Conservation (phyloP, 2,113 vertebrate genomes). For the Phasianus colchicus region DNA sequence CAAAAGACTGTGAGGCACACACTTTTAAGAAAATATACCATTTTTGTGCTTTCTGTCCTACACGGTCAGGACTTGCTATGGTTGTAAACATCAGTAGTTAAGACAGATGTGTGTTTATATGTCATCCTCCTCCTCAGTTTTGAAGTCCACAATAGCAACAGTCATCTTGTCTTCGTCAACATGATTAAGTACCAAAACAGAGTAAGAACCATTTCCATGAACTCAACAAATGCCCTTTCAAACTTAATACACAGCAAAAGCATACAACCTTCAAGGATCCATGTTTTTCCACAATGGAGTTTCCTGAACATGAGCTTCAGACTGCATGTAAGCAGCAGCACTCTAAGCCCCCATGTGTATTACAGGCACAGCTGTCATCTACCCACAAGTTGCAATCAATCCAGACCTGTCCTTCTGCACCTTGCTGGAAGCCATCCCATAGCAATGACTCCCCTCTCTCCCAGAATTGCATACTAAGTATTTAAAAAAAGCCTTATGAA, state of each 20-base stretch:
- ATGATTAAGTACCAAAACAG: neutral
- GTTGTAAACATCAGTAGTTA: constrained; percentile 42
- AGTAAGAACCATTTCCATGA: neutral
- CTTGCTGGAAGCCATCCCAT: neutral
- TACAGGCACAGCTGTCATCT: accelerated
- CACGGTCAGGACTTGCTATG: neutral
- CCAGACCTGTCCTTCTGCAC: neutral
- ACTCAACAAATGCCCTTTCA: neutral
- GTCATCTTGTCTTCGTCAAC: neutral
- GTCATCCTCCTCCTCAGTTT: neutral
- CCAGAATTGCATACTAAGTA: neutral
- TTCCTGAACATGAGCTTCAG: neutral
- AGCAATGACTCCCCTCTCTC: neutral
- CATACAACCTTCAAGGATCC: neutral
- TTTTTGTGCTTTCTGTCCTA: constrained; percentile 16
- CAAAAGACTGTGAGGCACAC: neutral
- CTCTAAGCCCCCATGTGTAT: neutral
- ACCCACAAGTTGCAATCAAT: accelerated
- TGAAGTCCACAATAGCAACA: neutral
- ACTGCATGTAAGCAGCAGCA: accelerated
- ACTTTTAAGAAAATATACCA: neutral
- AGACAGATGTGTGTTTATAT: neutral
- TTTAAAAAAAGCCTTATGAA: neutral
- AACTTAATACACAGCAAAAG: neutral
- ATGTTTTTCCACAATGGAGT: neutral